Base-by-base conservation (phyloP, 2,113 vertebrate genomes). In the Rhipidura dahli region DNA sequence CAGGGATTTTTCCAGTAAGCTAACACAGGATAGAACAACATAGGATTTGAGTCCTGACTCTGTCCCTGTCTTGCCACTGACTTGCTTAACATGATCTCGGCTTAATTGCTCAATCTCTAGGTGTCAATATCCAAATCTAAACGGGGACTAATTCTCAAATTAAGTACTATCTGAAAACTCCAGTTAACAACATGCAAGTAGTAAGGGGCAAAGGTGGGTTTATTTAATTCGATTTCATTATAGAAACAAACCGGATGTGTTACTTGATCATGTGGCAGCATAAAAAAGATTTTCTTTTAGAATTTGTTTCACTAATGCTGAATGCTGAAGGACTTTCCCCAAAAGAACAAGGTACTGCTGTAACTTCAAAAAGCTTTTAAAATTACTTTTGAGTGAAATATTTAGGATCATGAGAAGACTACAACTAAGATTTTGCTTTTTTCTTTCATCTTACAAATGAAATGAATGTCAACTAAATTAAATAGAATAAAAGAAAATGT, bases 381-480 rank as follows among this genome's bases (percentile, higher is more conserved):
- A 87, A 80, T 71, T 13, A 56, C 49, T 69, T 86, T 49, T 93
- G 69, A 89, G 45, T 87, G 61, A 93, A 94, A 87, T 89, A 94
- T 78, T 87, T 82, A 91, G 89, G 73, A 90, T 94, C 83, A 86
- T 10, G 42, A 93, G 76, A 51, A 81, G 64, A 76, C 57, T 56
- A 83, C 40, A 76, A 65, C 57, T 8, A 50, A 72, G 40, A 83
- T 78, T 44, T 75, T 90, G 44, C 60, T 78, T 94, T 92, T 83
- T 87, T 50, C 81, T 89, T 93, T 91, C 73, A 91, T 87, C 80
- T 64, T 75, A 94, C 59, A 82, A 95, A 72, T 89, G 87, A 94
- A 94, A 96, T 87, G 40, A 91, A 89, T 89, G 73, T 84, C 87
- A 96, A 78, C 73, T 87, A 72, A 95, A 93, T 94, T 96, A 93